Evolutionary conservation across 2,888 invertebrate species (phyloP), one percentile per base, ranked within the genome.

Genomic region (Erebia epiphron): DNA sequence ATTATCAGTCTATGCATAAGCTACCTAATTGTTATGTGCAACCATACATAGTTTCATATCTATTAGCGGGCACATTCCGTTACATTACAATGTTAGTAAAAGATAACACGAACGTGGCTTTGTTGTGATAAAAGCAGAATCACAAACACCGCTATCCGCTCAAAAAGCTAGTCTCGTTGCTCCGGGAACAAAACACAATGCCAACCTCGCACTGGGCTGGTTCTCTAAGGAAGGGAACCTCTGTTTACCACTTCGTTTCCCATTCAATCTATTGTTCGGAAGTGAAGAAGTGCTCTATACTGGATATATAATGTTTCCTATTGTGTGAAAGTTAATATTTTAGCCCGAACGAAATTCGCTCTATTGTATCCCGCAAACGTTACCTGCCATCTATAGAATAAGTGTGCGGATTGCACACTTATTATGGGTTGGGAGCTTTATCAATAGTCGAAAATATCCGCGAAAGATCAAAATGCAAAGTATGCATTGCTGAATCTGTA

Each of bases 181-280:
- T 64, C 11, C 65, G 72, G 69, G 70, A 72, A 74, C 72, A 72
- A 75, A 75, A 73, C 74, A 77, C 77, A 76, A 75, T 79, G 77
- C 78, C 76, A 79, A 82, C 78, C 80, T 80, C 82, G 77, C 80
- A 75, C 77, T 77, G 76, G 78, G 81, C 79, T 79, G 79, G 79
- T 83, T 83, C 84, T 84, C 80, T 78, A 80, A 85, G 83, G 83
- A 82, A 85, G 83, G 83, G 83, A 85, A 86, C 85, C 87, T 85
- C 87, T 91, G 91, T 91, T 92, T 91, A 92, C 92, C 93, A 92
- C 88, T 92, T 93, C 90, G 91, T 86, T 87, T 89, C 84, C 87
- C 82, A 91, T 92, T 90, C 86, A 90, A 84, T 79, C 86, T 86
- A 86, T 93, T 93, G 91, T 93, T 92, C 84, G 90, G 87, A 91